These are phyloP conservation scores for Artibeus jamaicensis DNA, from an alignment of 2,797 vertebrate genomes.

Conservation along the genomic window DNA sequence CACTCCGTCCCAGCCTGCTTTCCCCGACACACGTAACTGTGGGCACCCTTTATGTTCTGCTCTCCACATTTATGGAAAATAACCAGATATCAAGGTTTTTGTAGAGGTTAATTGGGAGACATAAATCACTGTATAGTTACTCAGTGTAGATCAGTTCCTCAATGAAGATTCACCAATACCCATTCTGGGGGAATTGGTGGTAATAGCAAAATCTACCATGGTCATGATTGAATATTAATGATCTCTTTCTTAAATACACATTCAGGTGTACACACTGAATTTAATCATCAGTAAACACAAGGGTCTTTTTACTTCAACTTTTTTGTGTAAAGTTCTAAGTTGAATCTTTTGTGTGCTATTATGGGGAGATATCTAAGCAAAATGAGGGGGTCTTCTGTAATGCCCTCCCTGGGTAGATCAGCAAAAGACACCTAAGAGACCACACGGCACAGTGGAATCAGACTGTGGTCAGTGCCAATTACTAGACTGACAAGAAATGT, in stretches of 20 bases:
- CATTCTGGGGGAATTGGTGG: not conserved
- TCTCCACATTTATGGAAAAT: not conserved
- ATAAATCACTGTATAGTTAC: not conserved
- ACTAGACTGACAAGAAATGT: not conserved
- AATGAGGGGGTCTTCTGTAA: not conserved
- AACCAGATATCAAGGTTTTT: not conserved
- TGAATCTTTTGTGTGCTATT: not conserved
- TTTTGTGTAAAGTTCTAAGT: not conserved
- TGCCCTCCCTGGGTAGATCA: not conserved
- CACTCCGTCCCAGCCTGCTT: not conserved
- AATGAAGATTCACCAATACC: not conserved
- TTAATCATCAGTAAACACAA: not conserved
- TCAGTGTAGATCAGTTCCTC: not conserved
- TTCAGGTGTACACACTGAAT: not conserved
- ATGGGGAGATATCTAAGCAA: not conserved
- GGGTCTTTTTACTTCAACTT: not conserved
- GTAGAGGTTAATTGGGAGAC: not conserved
- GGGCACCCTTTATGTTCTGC: not conserved
- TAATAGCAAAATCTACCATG: not conserved
- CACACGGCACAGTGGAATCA: too few species aligned
- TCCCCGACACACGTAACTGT: fast-evolving
- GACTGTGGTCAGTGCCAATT: not conserved
- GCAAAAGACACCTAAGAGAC: not conserved
- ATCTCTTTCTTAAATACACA: not conserved
- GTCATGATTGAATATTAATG: not conserved